A percentile compares a stretch with the other conserved stretches of the same genome.
Conservation (phyloP, 2,113 vertebrate genomes). For the Paradoxurus hermaphroditus region DNA sequence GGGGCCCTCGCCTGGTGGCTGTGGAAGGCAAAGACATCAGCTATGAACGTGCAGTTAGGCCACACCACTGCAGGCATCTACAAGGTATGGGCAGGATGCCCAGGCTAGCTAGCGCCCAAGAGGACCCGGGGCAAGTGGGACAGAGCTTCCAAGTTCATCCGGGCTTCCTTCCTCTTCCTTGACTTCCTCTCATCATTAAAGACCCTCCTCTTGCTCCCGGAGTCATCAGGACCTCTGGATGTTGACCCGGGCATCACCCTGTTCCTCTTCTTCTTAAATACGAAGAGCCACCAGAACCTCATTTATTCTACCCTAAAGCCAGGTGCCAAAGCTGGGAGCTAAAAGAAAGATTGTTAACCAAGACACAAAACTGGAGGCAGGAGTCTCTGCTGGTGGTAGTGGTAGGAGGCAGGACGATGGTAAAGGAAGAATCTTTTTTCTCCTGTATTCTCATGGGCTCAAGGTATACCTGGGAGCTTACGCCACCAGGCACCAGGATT, state of each 20-base stretch:
- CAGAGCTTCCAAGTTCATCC: neutral
- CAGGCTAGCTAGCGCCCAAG: neutral
- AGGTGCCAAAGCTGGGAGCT: neutral
- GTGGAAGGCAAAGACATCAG: neutral
- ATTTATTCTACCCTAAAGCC: neutral
- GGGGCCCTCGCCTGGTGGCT: neutral
- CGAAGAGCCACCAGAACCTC: neutral
- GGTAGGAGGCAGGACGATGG: neutral
- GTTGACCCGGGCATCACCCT: neutral
- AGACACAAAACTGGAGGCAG: neutral
- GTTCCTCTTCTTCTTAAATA: neutral
- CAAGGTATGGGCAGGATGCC: neutral
- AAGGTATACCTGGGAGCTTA: neutral
- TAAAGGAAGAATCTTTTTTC: neutral
- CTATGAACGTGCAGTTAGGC: neutral
- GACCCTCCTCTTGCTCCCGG: neutral
- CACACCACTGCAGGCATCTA: accelerated
- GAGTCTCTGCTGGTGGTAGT: no score
- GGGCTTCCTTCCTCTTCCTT: neutral
- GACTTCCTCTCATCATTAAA: neutral
- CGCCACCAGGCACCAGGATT: neutral
- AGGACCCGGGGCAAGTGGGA: neutral
- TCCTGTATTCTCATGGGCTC: neutral
- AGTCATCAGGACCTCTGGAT: neutral
- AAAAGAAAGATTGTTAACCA: neutral